Conservation (phyloP, 2,797 vertebrate genomes). For the Halcyon smyrnensis region DNA sequence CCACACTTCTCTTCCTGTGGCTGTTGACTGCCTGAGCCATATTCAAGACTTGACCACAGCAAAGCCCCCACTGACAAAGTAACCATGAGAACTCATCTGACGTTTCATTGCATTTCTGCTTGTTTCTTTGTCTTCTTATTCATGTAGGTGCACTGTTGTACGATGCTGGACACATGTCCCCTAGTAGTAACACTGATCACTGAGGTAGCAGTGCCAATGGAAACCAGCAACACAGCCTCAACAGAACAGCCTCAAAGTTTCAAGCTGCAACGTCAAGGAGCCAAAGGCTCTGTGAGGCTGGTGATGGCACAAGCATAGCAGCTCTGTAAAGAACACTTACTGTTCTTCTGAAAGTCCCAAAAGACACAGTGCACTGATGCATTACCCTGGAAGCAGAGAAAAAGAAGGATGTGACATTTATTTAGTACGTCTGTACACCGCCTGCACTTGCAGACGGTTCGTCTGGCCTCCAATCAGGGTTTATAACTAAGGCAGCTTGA, state of each 20-base stretch:
- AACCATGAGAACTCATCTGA: neutral
- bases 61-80: neutral
- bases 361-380: slow-evolving; percentile 81
- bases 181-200: neutral
- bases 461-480: neutral
- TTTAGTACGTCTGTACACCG: accelerated
- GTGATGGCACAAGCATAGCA: neutral
- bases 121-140: neutral
- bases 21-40: neutral
- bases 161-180: accelerated
- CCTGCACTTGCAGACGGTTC: neutral
- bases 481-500: neutral
- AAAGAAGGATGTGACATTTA: neutral
- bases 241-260: neutral
- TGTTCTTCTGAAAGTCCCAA: slow-evolving; percentile 88
- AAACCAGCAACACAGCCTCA: neutral
- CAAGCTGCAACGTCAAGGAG: neutral
- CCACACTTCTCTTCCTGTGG: neutral
- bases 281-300: neutral
- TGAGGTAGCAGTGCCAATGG: neutral
- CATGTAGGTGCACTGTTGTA: neutral
- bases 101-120: neutral
- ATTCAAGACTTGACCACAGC: neutral
- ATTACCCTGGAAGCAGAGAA: slow-evolving; percentile 73
- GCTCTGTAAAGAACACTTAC: slow-evolving; percentile 70